Evolutionary conservation across 2,888 invertebrate genomes (phyloP), one percentile per base, ranked within the genome.

Genomic region (Coenonympha arcania): DNA sequence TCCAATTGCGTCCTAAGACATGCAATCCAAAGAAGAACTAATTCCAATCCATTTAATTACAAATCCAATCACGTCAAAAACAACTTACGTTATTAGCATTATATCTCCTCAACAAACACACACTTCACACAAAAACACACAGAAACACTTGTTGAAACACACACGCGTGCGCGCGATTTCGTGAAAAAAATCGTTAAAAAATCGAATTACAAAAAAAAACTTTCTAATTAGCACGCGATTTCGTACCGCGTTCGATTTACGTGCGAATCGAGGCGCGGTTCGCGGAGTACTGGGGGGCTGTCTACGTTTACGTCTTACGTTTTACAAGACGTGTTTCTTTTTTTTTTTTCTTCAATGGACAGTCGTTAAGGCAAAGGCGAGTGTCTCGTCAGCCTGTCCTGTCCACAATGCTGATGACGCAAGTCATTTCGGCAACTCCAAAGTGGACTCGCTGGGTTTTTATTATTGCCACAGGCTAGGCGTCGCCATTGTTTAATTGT

Each of bases 81-180:
- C n/a, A 68, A 81, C 84, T 83, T 66, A 85, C 85, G 82, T 80
- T 82, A 84, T 83, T 70, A 84, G 81, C 85, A 85, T 85, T 24
- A 9, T 41, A 4, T 30, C 66, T 76, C 40, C 55, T 66, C 64
- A 76, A 80, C 77, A 65, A 73, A 80, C 79, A 68, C 79, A 68
- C 74, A 73, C 76, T 13, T 65, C 60, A 69, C 77, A 77, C 66
- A 66, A 30, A 66, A 61, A 69, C 77, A 77, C 79, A 75, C 79
- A 73, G 68, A 64, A 69, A 71, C 68, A 71, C 69, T 64, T 63
- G 57, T n/a, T 63, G 63, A 59, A 58, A 61, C 73, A 73, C 75
- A 68, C 69, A 63, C 66, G 66, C 70, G 66, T 56, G 53, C 24
- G 51, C 24, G 51, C 36, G 34, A 49, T 57, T 55, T 55, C 50